Evolutionary conservation across 1,140 invertebrate species (phyloP), one percentile per base, ranked within the genome.

Genomic region (Hermatobates lingyangjiaoensis): DNA sequence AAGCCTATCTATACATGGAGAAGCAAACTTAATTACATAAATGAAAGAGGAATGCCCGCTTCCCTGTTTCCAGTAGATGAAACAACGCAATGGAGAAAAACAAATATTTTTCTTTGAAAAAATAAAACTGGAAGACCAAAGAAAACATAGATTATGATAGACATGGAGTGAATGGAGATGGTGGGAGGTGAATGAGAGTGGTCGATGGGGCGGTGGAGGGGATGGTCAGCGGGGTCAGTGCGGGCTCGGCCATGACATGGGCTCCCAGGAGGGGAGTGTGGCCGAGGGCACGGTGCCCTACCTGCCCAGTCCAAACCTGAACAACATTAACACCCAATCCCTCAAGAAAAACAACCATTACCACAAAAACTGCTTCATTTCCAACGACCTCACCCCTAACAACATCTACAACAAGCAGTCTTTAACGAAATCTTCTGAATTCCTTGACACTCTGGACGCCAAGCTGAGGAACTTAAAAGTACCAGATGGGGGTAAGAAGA

Each of bases 401-500:
- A 42, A 42, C 14, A 18, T 18, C 18, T 42, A 18, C 18, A 42
- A 42, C 14, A 42, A 42, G 18, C n/a, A n/a, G n/a, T n/a, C n/a
- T n/a, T n/a, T n/a, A n/a, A n/a, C n/a, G n/a, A n/a, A n/a, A n/a
- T 42, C 39, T 42, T 18, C 14, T 20, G 71, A 74, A 48, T 80
- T 81, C 62, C 74, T 74, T 24, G 71, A 75, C 54, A 72, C 72
- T 5, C 64, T 80, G 21, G 76, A 80, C 56, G 71, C 74, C 1
- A 80, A 80, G 59, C 62, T 81, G 18, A 67, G 71, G 18, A 71
- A 72, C 24, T 66, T 81, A 12, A 70, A 75, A 51, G 73, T 76
- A 45, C 70, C 27, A 1, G n/a, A 52, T 21, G 47, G 28, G 18
- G 52, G 49, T 26, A 52, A 52, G 34, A 48, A 44, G 27, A 23